Evolutionary conservation across 1,140 invertebrate species (phyloP).

Genomic region (Nymphalis io): DNA sequence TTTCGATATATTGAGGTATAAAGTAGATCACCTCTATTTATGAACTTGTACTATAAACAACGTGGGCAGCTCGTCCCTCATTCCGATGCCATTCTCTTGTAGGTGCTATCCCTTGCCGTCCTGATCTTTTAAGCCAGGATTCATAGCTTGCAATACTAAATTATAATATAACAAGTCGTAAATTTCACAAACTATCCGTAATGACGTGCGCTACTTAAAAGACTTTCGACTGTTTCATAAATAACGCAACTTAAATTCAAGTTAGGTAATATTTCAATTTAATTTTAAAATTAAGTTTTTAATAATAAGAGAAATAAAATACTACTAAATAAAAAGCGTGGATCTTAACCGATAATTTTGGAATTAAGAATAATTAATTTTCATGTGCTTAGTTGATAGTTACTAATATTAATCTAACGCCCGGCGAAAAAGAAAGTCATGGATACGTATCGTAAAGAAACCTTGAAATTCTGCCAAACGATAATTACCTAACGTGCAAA

Average conservation of each 20-base stretch:
- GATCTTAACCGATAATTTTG: too few species aligned
- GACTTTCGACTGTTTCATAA: slow-evolving; percentile 45
- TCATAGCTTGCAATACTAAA: slow-evolving; percentile 73
- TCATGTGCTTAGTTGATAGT: too few species aligned
- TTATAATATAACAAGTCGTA: slow-evolving; percentile 79
- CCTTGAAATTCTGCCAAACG: too few species aligned
- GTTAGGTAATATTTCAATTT: not conserved
- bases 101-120: not conserved
- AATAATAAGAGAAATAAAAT: too few species aligned
- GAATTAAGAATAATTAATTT: too few species aligned
- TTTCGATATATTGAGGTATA: not conserved
- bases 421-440: too few species aligned
- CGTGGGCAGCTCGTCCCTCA: not conserved
- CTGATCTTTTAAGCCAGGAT: slow-evolving; percentile 75
- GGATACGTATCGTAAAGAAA: too few species aligned
- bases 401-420: too few species aligned
- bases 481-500: too few species aligned
- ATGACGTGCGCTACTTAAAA: slow-evolving; percentile 64
- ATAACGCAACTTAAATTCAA: slow-evolving; percentile 39
- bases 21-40: not conserved
- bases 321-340: too few species aligned
- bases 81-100: not conserved
- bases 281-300: not conserved
- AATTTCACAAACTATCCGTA: slow-evolving; percentile 75
- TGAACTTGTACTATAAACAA: not conserved